Evolutionary conservation across 2,888 invertebrate species (phyloP), one percentile per base, ranked within the genome.

Genomic region (Nomada ruficornis): DNA sequence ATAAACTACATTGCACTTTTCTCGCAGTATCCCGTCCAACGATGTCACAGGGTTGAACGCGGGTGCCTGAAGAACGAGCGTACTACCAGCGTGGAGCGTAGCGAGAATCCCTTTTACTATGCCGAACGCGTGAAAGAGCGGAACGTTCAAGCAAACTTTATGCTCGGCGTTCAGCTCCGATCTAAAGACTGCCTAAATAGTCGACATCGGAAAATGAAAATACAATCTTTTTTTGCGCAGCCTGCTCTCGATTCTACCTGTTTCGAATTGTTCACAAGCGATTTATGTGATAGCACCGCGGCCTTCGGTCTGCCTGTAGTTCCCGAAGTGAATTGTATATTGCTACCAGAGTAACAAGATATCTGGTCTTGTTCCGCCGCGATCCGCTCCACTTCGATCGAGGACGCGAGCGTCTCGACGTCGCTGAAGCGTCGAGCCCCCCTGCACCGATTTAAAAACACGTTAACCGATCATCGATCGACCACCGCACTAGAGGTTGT

Each of bases 251-350:
- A 3, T 44, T 42, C 68, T 73, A 96, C 94, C 88, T 95, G 95
- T 89, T 95, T 95, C 9, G 96, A 95, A 92, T 98, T 98, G 93
- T 98, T 98, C 2, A 97, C 94, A 23, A 97, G 94, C 81, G 95
- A 95, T 90, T 96, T 96, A 91, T 98, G 98, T 2, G 96, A 95
- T 0, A 97, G 89, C 0, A 96, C 91, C 0, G 96, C 95, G 2
- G 97, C 98, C 93, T 98, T 98, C 0, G 98, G 97, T 55, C 94
- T 92, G n/a, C 96, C 96, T 0, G 98, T 97, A 0, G 97, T 97
- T 23, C 97, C 97, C 0, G 98, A 98, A 0, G 98, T 98, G 91
- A 98, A 98, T 91, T 97, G 96, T 86, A 98, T 96, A 91, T 97
- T 97, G 88, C 96, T 96, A 0, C 96, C 95, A 60, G 95, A 95